Evolutionary conservation across 2,113 vertebrate species (phyloP).

Genomic region (Micronycteris hirsuta): DNA sequence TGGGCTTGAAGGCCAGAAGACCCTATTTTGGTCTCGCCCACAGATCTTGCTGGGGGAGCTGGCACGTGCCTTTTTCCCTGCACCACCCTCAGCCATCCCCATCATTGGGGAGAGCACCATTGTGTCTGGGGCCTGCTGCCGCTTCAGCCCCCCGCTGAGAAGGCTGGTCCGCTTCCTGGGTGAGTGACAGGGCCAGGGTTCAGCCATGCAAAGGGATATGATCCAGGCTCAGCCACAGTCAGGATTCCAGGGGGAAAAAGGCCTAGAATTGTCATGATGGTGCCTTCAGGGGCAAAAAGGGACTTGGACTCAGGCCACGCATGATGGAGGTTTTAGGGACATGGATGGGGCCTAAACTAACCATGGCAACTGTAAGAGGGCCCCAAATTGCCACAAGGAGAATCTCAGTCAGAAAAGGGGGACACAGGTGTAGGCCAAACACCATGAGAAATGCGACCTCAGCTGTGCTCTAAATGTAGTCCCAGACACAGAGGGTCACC

Average conservation of each 20-base stretch:
- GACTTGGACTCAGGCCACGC: background rate
- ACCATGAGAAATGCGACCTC: no score
- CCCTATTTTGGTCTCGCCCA: background rate
- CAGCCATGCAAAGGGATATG: background rate
- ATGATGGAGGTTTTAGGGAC: background rate
- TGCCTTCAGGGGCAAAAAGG: background rate
- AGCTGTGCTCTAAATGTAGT: background rate
- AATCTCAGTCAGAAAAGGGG: background rate
- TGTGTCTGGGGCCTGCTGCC: conserved; percentile 91
- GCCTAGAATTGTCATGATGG: background rate
- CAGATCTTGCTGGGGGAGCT: conserved; percentile 92
- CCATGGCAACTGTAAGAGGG: background rate
- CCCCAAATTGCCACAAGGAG: background rate
- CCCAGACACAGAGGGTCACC: background rate
- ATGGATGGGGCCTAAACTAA: background rate
- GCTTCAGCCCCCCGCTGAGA: conserved; percentile 90
- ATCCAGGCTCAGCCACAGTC: background rate
- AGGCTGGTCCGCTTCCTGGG: conserved; percentile 91
- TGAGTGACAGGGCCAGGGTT: conserved; percentile 68
- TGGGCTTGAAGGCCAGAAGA: background rate
- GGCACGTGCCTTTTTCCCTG: conserved; percentile 86
- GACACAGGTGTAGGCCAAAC: background rate
- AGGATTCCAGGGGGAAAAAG: background rate
- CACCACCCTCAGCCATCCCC: conserved; percentile 63
- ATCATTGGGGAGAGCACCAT: conserved; percentile 88